phyloP scores from a whole-genome alignment of 2,113 vertebrate species.

The Alethe castanea region DNA sequence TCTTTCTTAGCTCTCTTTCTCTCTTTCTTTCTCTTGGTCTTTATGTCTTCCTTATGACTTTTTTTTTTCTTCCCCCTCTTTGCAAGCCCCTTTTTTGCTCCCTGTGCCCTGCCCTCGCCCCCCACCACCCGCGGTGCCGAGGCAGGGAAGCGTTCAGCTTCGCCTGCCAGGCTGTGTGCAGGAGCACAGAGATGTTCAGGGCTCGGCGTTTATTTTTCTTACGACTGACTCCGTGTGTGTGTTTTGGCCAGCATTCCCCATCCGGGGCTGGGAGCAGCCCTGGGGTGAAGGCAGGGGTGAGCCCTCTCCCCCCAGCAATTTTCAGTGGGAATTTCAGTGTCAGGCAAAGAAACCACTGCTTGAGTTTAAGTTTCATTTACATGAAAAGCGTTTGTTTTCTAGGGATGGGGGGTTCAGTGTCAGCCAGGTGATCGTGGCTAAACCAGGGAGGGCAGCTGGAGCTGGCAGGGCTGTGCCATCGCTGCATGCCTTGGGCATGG shows the following conservation, averaged over 20 bases:
- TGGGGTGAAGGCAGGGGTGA: neutral
- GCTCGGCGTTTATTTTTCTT: neutral
- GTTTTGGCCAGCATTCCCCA: neutral
- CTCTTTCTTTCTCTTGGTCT: no score
- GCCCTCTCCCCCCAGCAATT: neutral
- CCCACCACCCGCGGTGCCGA: neutral
- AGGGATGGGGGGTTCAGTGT: neutral
- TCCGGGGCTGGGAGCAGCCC: neutral
- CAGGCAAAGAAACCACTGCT: neutral
- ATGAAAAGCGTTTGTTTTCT: neutral
- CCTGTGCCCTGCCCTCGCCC: neutral
- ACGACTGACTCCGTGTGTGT: neutral
- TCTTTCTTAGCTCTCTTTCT: no score
- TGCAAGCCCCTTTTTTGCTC: neutral
- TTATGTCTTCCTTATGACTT: accelerated
- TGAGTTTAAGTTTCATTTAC: neutral
- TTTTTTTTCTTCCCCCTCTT: neutral
- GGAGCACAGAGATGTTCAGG: neutral
- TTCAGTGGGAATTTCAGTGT: constrained; percentile 4
- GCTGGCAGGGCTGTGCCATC: neutral
- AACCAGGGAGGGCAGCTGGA: neutral
- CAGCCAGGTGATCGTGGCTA: accelerated
- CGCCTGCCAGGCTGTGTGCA: neutral
- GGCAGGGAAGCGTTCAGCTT: neutral
- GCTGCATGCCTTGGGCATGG: accelerated